A percentile compares a stretch with the other conserved stretches of the same genome.
Conservation (phyloP, 2,888 invertebrate species). For the Acanthococcus lagerstroemiae region DNA sequence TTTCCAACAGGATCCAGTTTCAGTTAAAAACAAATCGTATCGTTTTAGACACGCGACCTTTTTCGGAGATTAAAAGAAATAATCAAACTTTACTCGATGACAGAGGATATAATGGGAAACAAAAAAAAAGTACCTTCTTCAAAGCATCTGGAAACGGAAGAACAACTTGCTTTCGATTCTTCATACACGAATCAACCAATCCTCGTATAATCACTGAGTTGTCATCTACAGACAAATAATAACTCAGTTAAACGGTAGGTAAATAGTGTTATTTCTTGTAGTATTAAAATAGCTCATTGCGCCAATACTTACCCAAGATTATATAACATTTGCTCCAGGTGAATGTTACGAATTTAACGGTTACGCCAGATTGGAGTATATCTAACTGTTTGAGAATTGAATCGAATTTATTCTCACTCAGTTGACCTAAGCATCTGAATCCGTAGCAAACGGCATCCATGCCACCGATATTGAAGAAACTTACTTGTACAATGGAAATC, state of each 20-base stretch:
- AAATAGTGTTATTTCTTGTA: not conserved
- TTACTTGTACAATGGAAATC: no score
- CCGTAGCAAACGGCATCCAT: slow-evolving; percentile 29
- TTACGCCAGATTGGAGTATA: not conserved
- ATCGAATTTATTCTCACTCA: slow-evolving; percentile 5
- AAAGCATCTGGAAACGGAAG: not conserved
- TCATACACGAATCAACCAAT: not conserved
- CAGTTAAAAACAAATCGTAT: slow-evolving; percentile 35
- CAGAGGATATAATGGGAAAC: not conserved
- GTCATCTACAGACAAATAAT: not conserved
- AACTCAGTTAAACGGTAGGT: not conserved
- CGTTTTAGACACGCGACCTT: slow-evolving; percentile 34
- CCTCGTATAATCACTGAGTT: not conserved
- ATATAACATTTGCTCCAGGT: slow-evolving; percentile 32
- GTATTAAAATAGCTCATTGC: no score
- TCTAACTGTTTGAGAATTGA: slow-evolving; percentile 12
- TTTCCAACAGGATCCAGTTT: slow-evolving; percentile 36
- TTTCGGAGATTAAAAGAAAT: not conserved
- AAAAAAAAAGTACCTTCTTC: not conserved
- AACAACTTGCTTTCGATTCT: not conserved
- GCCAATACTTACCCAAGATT: slow-evolving; percentile 32
- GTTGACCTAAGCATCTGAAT: slow-evolving; percentile 33
- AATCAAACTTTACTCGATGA: not conserved
- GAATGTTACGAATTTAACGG: slow-evolving; percentile 28
- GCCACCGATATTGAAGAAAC: no score